Conservation (phyloP, 2,113 vertebrate genomes). For the Chaetorhynchus papuensis region DNA sequence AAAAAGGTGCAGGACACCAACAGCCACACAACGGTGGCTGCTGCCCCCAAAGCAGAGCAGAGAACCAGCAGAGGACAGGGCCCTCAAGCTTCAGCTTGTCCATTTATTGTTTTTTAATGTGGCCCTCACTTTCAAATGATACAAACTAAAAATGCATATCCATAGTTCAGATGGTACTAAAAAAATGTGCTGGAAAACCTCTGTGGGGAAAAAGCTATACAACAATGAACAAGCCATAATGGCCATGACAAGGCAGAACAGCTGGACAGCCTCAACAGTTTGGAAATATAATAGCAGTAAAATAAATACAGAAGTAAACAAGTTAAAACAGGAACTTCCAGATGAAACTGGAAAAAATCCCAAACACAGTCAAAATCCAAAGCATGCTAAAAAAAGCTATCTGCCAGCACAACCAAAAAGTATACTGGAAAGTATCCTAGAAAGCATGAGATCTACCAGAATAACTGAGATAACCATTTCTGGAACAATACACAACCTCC, state of each 20-base stretch:
- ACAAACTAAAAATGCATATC: background rate
- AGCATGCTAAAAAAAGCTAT: background rate
- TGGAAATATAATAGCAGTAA: background rate
- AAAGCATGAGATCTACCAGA: background rate
- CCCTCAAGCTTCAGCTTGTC: background rate
- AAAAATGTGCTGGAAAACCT: background rate
- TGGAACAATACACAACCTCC: background rate
- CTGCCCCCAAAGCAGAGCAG: background rate
- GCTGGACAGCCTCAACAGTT: background rate
- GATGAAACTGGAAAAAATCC: background rate
- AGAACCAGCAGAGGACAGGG: background rate
- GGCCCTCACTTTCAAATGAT: background rate
- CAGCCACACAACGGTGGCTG: background rate
- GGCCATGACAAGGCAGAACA: background rate
- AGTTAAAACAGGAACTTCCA: background rate
- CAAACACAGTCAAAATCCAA: background rate
- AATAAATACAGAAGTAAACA: background rate
- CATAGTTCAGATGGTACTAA: background rate
- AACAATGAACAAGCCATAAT: background rate
- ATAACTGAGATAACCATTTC: background rate
- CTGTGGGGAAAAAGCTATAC: background rate
- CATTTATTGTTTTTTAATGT: background rate
- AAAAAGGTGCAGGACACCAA: background rate
- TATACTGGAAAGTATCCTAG: background rate
- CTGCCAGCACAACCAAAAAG: background rate